Evolutionary conservation across 2,113 vertebrate species (phyloP).

Genomic region (Laterallus jamaicensis): DNA sequence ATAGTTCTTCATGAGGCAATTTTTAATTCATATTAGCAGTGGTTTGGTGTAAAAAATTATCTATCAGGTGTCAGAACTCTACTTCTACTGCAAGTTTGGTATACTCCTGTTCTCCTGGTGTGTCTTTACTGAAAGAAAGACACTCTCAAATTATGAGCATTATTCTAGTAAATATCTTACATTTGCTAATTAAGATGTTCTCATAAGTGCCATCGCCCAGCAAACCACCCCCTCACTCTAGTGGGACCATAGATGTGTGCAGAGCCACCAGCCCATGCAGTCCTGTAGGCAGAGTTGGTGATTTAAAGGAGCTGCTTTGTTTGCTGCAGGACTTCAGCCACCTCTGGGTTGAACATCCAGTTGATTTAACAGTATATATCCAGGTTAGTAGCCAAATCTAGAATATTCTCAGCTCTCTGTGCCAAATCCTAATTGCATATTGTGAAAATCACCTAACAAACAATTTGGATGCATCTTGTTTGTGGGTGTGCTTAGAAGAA

Average conservation of each 20-base stretch:
- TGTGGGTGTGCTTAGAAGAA: background rate
- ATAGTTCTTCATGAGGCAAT: background rate
- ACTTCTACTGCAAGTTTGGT: background rate
- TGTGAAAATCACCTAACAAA: background rate
- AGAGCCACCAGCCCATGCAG: background rate
- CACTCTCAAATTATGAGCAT: background rate
- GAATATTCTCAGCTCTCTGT: background rate
- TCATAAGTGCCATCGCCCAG: background rate
- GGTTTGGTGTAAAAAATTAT: background rate
- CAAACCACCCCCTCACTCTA: background rate
- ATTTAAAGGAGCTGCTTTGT: background rate
- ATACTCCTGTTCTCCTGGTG: background rate
- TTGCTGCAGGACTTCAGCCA: background rate
- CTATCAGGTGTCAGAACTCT: background rate
- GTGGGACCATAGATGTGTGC: background rate
- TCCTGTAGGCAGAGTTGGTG: background rate
- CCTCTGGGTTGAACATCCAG: background rate
- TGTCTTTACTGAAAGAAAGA: background rate
- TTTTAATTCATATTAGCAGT: background rate
- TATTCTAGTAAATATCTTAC: background rate
- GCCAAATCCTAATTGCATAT: background rate
- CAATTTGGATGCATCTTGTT: background rate
- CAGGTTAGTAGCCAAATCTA: background rate
- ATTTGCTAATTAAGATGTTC: background rate
- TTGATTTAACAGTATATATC: background rate